Evolutionary conservation across 2,797 vertebrate species (phyloP).

Genomic region (Bovichtus diacanthus): DNA sequence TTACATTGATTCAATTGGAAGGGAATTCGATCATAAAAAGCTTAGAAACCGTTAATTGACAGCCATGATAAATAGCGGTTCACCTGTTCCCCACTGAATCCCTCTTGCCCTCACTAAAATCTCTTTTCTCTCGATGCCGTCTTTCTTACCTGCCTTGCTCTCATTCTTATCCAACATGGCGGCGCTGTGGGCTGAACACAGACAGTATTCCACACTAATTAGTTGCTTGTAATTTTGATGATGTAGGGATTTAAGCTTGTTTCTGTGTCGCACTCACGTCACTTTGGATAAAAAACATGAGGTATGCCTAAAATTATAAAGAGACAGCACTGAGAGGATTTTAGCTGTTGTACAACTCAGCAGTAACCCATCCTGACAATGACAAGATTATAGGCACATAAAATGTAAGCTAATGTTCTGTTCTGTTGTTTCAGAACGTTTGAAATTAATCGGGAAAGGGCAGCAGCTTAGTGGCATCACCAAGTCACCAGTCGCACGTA

Average conservation of each 20-base stretch:
- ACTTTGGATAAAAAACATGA: slow-evolving; percentile 43
- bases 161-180: slow-evolving; percentile 1
- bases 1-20: slow-evolving; percentile 39
- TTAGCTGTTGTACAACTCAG: slow-evolving; percentile 10
- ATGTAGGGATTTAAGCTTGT: slow-evolving; percentile 43
- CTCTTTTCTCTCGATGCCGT: slow-evolving; percentile 1
- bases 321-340: slow-evolving; percentile 39
- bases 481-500: not conserved
- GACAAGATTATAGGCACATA: slow-evolving; percentile 28
- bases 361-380: slow-evolving; percentile 39
- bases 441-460: slow-evolving; percentile 26
- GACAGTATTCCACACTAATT: slow-evolving; percentile 16
- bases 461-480: slow-evolving; percentile 13
- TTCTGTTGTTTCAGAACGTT: slow-evolving; percentile 20
- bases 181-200: slow-evolving; percentile 5
- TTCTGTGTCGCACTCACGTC: slow-evolving; percentile 20
- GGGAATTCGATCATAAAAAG: slow-evolving; percentile 39
- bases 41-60: slow-evolving; percentile 51
- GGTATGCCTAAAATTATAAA: slow-evolving; percentile 43
- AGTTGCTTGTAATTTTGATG: slow-evolving; percentile 35
- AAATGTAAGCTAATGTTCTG: slow-evolving; percentile 34
- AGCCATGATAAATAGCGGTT: slow-evolving; percentile 53
- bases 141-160: not conserved
- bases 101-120: slow-evolving; percentile 5
- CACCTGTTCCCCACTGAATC: slow-evolving; percentile 31